These are phyloP conservation scores for Bimastos eiseni DNA, from an alignment of 2,888 invertebrate species.

Conservation along the genomic window DNA sequence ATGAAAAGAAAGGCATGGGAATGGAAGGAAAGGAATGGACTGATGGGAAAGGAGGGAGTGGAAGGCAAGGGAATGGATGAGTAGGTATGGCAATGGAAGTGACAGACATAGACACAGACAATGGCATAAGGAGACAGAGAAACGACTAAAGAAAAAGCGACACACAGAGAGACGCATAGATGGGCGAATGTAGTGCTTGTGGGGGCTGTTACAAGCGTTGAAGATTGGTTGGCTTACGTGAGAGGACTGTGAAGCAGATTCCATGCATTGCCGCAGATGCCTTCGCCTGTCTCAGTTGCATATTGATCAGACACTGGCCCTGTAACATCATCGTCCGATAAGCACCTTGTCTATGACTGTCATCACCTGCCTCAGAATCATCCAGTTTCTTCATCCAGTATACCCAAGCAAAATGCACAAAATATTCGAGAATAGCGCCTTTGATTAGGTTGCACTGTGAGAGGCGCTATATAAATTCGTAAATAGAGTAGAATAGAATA, in stretches of 20 bases:
- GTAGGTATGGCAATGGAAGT: not conserved
- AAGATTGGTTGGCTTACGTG: not conserved
- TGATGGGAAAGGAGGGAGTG: too few relatives aligned
- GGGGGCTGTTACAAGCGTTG: not conserved
- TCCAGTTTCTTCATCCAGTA: too few relatives aligned
- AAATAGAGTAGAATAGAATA: too few relatives aligned
- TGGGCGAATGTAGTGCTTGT: not conserved
- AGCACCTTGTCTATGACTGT: not conserved
- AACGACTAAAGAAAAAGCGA: not conserved
- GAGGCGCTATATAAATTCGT: too few relatives aligned
- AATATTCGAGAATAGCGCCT: too few relatives aligned
- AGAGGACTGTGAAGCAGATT: not conserved
- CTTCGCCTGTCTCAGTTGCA: not conserved
- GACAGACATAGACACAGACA: not conserved
- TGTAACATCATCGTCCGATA: not conserved
- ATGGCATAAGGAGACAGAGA: too few relatives aligned
- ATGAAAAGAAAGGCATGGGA: too few relatives aligned
- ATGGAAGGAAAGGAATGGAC: too few relatives aligned
- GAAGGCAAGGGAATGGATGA: too few relatives aligned
- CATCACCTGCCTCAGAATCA: not conserved
- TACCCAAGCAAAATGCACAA: too few relatives aligned
- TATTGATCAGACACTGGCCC: not conserved
- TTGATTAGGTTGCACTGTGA: too few relatives aligned
- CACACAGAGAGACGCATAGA: not conserved
- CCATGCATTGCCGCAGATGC: not conserved